Evolutionary conservation across 2,113 vertebrate species (phyloP), one percentile per base, ranked within the genome.

Genomic region (Neolamprologus tretocephalus): DNA sequence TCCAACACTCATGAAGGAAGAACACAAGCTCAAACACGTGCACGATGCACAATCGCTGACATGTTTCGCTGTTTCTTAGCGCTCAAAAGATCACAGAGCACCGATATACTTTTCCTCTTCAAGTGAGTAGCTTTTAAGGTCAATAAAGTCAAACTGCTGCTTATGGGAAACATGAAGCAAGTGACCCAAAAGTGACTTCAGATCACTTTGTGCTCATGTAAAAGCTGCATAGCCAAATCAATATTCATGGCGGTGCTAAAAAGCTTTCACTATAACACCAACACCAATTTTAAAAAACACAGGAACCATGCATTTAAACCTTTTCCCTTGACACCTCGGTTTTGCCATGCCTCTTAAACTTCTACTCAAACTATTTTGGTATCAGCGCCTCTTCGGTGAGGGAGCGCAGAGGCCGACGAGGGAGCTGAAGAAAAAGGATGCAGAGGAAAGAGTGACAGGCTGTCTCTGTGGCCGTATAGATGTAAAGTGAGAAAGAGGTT

Each of bases 231-330:
- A 68, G 3, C 51, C 66, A 28, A 90, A 84, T 93, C 87, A 83
- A 91, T 92, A 91, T 82, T 91, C 73, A 89, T 83, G 89, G 80
- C 5, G 3, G 73, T 11, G 57, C 85, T 82, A 84, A 93, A 90
- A 92, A 35, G 82, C 66, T 42, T 88, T 83, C 12, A 53, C 21
- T 35, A 10, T 12, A 89, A 83, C 68, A 55, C 45, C 45, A 63
- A 37, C 31, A 75, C 42, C 55, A 21, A 42, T 80, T 73, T 80
- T 55, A 90, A 37, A 66, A 68, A 68, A 37, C 33, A 80, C 78
- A 71, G 26, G 31, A 85, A 75, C 19, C 21, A 7, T 51, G 31
- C 61, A 10, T 87, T 85, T 88, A 31, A 63, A 37, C 37, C 28
- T 16, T 37, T 21, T 84, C 83, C 87, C 55, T 21, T 7, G 66